These are phyloP conservation scores for Dasyornis broadbenti DNA, from an alignment of 2,113 vertebrate species.

Conservation along the genomic window DNA sequence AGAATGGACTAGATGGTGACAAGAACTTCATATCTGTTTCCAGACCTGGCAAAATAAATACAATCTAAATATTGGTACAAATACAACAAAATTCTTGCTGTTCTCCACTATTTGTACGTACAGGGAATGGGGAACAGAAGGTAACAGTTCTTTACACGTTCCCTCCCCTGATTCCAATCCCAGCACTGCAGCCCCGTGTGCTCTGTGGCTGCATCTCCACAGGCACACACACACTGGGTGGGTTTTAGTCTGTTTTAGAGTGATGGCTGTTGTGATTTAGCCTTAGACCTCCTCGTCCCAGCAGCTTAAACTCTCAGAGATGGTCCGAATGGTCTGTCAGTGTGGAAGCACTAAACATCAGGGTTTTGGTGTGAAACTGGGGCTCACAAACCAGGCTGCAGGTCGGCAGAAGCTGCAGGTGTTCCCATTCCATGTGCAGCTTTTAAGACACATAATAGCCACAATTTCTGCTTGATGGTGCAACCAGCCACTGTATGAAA, in stretches of 20 bases:
- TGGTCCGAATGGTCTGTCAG: neutral
- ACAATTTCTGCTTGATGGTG: neutral
- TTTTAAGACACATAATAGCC: neutral
- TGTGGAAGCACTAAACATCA: neutral
- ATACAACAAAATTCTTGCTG: neutral
- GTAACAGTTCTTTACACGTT: neutral
- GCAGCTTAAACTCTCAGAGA: neutral
- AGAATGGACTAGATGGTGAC: neutral
- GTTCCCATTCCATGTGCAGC: neutral
- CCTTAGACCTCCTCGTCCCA: neutral
- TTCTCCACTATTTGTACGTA: neutral
- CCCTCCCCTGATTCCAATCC: neutral
- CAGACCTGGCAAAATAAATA: neutral
- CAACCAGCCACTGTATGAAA: neutral
- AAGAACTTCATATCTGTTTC: neutral
- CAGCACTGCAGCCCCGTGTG: neutral
- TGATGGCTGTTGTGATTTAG: neutral
- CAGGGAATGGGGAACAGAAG: neutral
- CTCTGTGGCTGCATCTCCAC: neutral
- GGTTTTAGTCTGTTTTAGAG: neutral
- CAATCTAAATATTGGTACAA: neutral
- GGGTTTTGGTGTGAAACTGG: neutral
- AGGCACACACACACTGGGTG: neutral
- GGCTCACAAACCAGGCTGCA: neutral
- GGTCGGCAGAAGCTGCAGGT: neutral